Conservation (phyloP, 2,113 vertebrate species). For the Tachycineta bicolor region DNA sequence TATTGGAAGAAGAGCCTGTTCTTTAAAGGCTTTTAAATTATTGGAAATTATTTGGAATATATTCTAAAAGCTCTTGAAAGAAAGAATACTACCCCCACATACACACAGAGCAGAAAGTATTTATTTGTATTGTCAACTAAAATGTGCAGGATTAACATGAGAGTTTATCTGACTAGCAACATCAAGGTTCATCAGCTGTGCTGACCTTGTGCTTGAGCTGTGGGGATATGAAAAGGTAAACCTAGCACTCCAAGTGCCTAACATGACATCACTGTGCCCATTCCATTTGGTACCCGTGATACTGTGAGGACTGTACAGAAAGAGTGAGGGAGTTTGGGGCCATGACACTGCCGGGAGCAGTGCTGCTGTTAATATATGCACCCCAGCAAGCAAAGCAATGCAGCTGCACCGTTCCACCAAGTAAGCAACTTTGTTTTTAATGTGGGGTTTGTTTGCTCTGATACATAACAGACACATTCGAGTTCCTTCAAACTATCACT, state of each 20-base stretch:
- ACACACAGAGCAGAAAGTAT: conserved; percentile 48
- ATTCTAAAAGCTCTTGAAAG: conserved; percentile 71
- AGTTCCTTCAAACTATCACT: conserved; percentile 61
- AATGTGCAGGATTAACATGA: background rate
- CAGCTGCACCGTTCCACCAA: conserved; percentile 42
- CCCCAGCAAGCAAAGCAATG: background rate
- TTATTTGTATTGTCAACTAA: conserved; percentile 50
- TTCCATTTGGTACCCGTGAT: background rate
- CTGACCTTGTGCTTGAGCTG: background rate
- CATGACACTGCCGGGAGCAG: background rate
- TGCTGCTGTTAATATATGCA: background rate
- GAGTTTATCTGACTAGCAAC: background rate
- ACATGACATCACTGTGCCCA: rapidly evolving
- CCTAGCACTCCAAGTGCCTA: background rate
- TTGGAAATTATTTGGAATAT: conserved; percentile 75
- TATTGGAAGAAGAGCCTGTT: conserved; percentile 71
- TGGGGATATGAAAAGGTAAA: background rate
- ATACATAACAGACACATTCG: conserved; percentile 55
- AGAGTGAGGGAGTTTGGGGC: background rate
- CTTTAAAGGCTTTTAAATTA: conserved; percentile 76
- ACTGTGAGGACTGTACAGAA: background rate
- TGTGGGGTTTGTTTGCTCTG: conserved; percentile 62
- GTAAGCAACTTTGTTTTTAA: conserved; percentile 64
- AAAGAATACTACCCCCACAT: conserved; percentile 54
- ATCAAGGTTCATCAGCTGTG: background rate